Conservation (phyloP, 2,113 vertebrate species). For the Argyrosomus japonicus region DNA sequence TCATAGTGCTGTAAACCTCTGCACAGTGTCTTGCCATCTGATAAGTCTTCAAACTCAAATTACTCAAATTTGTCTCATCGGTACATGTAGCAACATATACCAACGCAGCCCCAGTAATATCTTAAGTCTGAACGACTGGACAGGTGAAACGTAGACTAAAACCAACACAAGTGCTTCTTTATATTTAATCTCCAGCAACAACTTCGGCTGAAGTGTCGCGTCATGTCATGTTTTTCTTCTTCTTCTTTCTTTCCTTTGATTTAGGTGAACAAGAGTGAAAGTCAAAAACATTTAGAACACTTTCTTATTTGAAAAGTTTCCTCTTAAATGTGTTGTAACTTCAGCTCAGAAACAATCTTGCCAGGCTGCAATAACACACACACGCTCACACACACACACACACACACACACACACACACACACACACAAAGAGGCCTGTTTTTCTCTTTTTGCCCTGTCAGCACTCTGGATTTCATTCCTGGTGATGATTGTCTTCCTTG, state of each 20-base stretch:
- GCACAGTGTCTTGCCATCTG: too few species aligned
- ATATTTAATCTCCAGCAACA: not conserved
- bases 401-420: conserved; percentile 15
- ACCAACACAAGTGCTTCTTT: not conserved
- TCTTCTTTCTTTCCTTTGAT: not conserved
- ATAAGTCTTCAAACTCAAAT: not conserved
- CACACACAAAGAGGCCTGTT: conserved; percentile 9
- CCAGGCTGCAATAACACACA: not conserved
- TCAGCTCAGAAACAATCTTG: not conserved
- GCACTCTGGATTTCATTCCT: conserved; percentile 47
- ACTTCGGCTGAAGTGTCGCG: not conserved
- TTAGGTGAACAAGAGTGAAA: not conserved
- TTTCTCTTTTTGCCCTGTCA: conserved; percentile 47
- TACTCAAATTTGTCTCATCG: not conserved
- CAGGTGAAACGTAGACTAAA: not conserved
- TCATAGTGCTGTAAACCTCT: not conserved
- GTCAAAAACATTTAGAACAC: not conserved
- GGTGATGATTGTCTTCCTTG: conserved; percentile 48
- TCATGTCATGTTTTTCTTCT: not conserved
- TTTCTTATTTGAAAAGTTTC: not conserved
- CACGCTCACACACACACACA: not conserved
- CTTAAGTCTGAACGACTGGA: not conserved
- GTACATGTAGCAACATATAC: too few species aligned
- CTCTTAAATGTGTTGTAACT: conserved; percentile 19
- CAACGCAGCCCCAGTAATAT: not conserved